Percentiles rank a stretch among this genome's conserved stretches.
These are phyloP conservation scores for Zaprionus inermis DNA, from an alignment of 1,140 invertebrate genomes.

Conservation along the genomic window DNA sequence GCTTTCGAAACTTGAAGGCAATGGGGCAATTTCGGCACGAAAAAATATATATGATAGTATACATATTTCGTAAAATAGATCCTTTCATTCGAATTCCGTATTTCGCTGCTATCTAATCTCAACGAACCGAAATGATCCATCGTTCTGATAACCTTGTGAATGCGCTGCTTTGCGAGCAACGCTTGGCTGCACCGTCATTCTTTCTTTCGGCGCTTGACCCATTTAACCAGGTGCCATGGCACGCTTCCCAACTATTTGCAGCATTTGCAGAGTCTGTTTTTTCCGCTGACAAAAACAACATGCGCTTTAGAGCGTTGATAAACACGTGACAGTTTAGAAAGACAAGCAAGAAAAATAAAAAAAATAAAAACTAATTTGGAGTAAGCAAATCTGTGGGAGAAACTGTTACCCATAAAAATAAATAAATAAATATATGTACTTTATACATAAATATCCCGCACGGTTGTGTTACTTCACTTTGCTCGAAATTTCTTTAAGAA, in stretches of 20 bases:
- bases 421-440: neutral
- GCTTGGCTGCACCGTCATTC: constrained; percentile 17
- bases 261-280: constrained; percentile 17
- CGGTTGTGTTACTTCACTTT: constrained; percentile 6
- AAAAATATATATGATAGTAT: neutral
- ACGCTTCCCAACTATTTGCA: constrained; percentile 40
- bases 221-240: constrained; percentile 34
- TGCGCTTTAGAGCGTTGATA: neutral
- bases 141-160: constrained; percentile 39
- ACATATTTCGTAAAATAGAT: neutral
- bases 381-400: constrained; percentile 30
- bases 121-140: neutral
- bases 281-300: neutral
- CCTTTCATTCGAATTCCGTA: neutral
- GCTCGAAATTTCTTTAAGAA: constrained; percentile 20
- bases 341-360: neutral
- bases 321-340: constrained; percentile 38
- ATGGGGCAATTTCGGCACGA: neutral
- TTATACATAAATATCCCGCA: neutral
- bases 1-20: constrained; percentile 39
- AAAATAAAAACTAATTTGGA: constrained; percentile 8
- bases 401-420: constrained; percentile 26
- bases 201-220: constrained; percentile 30
- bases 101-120: constrained; percentile 5
- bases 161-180: neutral